Base-by-base conservation (phyloP, 2,113 vertebrate species). In the Cheilinus undulatus region DNA sequence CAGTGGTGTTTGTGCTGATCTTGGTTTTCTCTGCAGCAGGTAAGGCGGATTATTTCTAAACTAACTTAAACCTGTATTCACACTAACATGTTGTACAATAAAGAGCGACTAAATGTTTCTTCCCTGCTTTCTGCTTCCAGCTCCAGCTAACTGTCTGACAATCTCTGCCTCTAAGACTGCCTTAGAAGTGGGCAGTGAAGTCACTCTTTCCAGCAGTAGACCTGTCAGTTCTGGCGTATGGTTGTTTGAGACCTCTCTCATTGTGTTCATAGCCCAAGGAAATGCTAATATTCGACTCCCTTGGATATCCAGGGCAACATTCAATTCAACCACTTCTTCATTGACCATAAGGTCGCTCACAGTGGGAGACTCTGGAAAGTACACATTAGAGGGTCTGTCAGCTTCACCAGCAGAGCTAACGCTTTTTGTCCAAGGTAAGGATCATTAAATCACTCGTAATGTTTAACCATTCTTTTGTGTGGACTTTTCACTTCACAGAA, bases 391-490 rank as follows among this genome's bases (percentile, higher is more conserved):
- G 6, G 9, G 15, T 0, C 0, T 75, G 0, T 8, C 27, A 0
- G 0, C 0, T 8, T 11, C 23, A 30, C 0, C 0, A 1, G 45
- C 3, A 34, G 0, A 49, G n/a, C 3, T 92, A 10, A 27, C 0
- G 2, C 75, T 93, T 38, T 83, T 82, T 20, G 86, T 94, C 24
- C 83, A 86, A 81, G 92, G 93, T 94, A 81, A 91, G 85, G 2
- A 23, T 0, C 14, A 19, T 7, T 0, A 38, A 19, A 17, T 43
- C 4, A 6, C 5, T 15, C 32, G 28, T 66, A 2, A 24, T 51
- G 4, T 64, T 74, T 51, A 22, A 6, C 43, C 14, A 50, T 5
- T 60, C 2, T 1, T 11, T 36, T 36, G 10, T 36, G 3, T 12
- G 11, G 11, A 36, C 13, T 36, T 12, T 10, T 3, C 9, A 36